Base-by-base conservation (phyloP, 2,888 invertebrate species). In the Hydroisotoma schaefferi region DNA sequence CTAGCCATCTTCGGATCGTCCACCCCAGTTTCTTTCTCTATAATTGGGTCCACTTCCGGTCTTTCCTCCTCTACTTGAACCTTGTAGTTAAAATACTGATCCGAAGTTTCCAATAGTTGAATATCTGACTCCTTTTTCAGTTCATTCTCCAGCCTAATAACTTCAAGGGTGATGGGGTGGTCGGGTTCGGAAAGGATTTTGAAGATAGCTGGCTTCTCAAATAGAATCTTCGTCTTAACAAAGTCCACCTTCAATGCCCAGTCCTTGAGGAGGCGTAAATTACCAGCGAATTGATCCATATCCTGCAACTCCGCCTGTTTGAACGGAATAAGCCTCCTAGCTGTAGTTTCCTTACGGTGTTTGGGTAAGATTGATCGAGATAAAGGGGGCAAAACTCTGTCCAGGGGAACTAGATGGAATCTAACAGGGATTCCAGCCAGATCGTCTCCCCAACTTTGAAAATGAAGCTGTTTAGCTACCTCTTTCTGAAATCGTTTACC, bases 171-270 rank as follows among this genome's bases (percentile, higher is more conserved):
- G 8, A 49, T n/a, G 6, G 6, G n/a, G 25, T 49, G 49, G 4
- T 6, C 20, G 6, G 49, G n/a, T 29, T 49, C 49, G 4, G 27
- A 29, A 4, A 49, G 27, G 20, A 49, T 49, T 28, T 49, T 49
- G 10, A 15, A 20, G 4, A 10, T 10, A 4, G 18, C n/a, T 4
- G 6, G 8, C 4, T 5, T n/a, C 20, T n/a, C 23, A 5, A 28
- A 5, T 12, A 49, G 10, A 5, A 49, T 28, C 6, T 15, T 20
- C 20, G n/a, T 6, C 20, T 20, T 26, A 4, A 28, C 4, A 29
- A 8, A 49, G 20, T 49, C 49, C 18, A 12, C 18, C 5, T 29
- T 29, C 4, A 5, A 4, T n/a, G n/a, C n/a, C 49, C 49, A 49
- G 12, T 28, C 20, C 5, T 20, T n/a, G 4, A 49, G 29, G 4